phyloP scores from a whole-genome alignment of 2,797 vertebrate genomes.

The Varecia variegata region DNA sequence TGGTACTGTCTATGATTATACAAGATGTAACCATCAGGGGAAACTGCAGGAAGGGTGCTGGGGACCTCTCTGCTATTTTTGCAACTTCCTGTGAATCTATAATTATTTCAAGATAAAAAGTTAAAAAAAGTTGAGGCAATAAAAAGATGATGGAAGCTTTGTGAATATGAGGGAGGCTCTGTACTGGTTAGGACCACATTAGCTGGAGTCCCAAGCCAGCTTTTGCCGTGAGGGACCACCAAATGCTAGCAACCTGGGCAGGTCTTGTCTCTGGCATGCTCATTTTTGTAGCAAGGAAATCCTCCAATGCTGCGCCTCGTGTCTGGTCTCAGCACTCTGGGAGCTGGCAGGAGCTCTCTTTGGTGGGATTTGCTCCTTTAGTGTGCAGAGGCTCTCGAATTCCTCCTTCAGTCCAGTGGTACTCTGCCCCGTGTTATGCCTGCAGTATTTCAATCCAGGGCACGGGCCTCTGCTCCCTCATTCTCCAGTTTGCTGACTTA shows the following conservation, averaged over 20 bases:
- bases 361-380: neutral
- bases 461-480: neutral
- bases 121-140: too few relatives aligned
- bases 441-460: too few relatives aligned
- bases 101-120: neutral
- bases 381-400: too few relatives aligned
- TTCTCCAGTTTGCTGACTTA: neutral
- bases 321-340: neutral
- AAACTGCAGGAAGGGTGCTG: neutral
- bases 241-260: neutral
- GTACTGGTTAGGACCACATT: fast-evolving
- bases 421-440: neutral
- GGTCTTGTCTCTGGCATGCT: neutral
- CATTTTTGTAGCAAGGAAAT: neutral
- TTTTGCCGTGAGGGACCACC: neutral
- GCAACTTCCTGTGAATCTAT: neutral
- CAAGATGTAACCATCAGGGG: neutral
- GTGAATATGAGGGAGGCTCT: neutral
- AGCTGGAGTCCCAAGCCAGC: neutral
- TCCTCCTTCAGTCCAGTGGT: neutral
- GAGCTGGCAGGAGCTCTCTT: neutral
- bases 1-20: fast-evolving
- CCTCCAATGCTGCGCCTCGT: neutral
- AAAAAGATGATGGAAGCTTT: neutral
- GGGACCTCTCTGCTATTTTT: neutral